Base-by-base conservation (phyloP, 2,797 vertebrate species). In the Oophaga sylvatica region DNA sequence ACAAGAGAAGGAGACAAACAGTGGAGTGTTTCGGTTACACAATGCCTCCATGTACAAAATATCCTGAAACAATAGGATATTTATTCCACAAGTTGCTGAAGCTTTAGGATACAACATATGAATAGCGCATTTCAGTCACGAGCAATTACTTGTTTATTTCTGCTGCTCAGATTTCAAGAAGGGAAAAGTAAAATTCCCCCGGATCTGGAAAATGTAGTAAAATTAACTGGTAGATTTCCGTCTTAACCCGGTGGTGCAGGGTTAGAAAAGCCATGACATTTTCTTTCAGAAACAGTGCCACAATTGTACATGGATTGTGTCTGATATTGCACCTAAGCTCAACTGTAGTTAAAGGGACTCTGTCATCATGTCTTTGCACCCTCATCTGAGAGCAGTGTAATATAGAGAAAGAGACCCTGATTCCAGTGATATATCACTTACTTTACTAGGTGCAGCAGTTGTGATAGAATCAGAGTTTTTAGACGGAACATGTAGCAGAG, bases 21-120 rank as follows among this genome's bases (percentile, higher is more conserved):
- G 20, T 12, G 68, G n/a, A 48, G 31, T 82, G 80, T 82, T 68
- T n/a, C n/a, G 5, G 15, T 15, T n/a, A 82, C 29, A 82, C 80
- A 82, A 82, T 82, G 62, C 35, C n/a, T 1, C 63, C 68, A 68
- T 20, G 31, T 20, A 53, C 35, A 67, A 29, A 81, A 17, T 12
- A 0, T 0, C 6, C 17, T 20, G 2, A 4, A 68, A 48, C 60
- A 68, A 68, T 68, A 53, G 62, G 22, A 45, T 19, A n/a, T 68
- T 68, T 82, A 68, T 82, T n/a, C 26, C 41, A 48, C 80, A 11
- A 53, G n/a, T 15, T 12, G 80, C 78, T 41, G 35, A 57, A 57
- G 29, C 60, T 81, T 41, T 41, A 11, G 75, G 59, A 80, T 29
- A 53, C n/a, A 6, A 41, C 29, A 60, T 17, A 16, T 60, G 41